Evolutionary conservation across 2,113 vertebrate species (phyloP).

Genomic region (Bolborhynchus lineola): DNA sequence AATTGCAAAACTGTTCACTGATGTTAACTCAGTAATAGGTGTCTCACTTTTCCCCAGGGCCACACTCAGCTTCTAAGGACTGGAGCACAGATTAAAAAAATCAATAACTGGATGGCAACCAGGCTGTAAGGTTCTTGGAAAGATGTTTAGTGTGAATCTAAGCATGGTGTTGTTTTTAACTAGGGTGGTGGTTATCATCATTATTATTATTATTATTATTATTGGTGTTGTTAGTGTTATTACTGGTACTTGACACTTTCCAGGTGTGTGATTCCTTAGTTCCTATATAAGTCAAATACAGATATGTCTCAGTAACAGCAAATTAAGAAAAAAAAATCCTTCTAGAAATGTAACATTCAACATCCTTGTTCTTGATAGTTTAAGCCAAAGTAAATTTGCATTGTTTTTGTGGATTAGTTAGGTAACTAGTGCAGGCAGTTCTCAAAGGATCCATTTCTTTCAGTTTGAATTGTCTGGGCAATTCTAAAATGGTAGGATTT

Average conservation of each 20-base stretch:
- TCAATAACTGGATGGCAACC: neutral
- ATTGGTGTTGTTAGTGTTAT: neutral
- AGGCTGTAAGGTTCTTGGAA: neutral
- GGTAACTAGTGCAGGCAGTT: neutral
- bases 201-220: neutral
- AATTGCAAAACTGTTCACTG: neutral
- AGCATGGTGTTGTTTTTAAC: neutral
- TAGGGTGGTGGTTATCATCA: neutral
- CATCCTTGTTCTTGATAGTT: neutral
- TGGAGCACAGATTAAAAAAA: neutral
- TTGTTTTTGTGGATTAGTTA: neutral
- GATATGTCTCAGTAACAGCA: neutral
- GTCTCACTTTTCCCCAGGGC: neutral
- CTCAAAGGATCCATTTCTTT: neutral
- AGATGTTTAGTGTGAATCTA: neutral
- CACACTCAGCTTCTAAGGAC: neutral
- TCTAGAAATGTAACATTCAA: neutral
- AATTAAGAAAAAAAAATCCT: neutral
- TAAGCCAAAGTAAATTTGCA: neutral
- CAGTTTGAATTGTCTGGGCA: neutral
- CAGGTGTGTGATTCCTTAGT: neutral
- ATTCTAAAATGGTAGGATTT: neutral
- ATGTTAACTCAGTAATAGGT: neutral
- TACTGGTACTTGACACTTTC: neutral
- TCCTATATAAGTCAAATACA: neutral